Base-by-base conservation (phyloP, 2,888 invertebrate genomes). In the Zootermopsis nevadensis region DNA sequence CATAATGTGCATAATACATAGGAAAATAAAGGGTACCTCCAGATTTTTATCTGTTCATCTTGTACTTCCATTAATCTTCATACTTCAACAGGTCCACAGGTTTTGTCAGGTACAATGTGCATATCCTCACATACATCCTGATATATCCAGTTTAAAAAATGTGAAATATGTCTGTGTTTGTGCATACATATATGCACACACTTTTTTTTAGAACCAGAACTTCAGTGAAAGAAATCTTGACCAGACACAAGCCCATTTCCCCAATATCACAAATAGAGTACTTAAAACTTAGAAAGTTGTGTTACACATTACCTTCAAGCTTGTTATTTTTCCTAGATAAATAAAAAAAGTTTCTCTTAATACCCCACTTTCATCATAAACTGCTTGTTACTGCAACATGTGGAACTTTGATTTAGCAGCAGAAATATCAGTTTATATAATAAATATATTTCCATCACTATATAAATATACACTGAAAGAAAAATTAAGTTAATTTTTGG, bases 381-480 rank as follows among this genome's bases (percentile, higher is more conserved):
- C 4, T 2, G 15, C 15, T 10, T 48, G 15, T 15, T 19, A 48
- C 48, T 48, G 48, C 19, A 48, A 48, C 48, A 48, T 15, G 48
- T 48, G 19, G 3, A 19, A 7, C 38, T 38, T 48, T 4, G 48
- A 48, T 48, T 48, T 19, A 48, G 48, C 48, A 48, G 27, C 8
- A 27, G 60, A 60, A 7, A 60, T 60, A 60, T 10, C 4, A 60
- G 12, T 27, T 27, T 27, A 60, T 60, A 10, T 60, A n/a, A 60
- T 15, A 53, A 24, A 53, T 53, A 15, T 24, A 53, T 53, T 60
- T 27, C n/a, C 27, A 60, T 24, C 60, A 80, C n/a, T 31, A 24
- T 48, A 77, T 42, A 42, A 69, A 42, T 77, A 48, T 42, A 42
- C 27, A 77, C 38, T 77, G 27, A 77, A 77, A 60, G 27, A 27